phyloP scores from a whole-genome alignment of 2,888 invertebrate species.

The Merodon equestris region DNA sequence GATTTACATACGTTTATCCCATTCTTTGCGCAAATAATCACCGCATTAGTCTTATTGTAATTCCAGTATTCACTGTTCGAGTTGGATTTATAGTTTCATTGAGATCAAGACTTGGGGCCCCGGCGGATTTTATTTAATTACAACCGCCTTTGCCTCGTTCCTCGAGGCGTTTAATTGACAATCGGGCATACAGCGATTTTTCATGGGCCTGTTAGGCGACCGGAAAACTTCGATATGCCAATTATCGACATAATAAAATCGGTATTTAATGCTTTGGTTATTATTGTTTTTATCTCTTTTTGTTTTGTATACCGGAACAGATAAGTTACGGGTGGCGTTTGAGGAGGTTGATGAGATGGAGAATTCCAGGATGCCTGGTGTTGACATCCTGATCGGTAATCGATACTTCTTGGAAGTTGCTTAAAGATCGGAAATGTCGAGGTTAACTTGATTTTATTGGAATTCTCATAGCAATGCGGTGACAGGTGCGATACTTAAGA shows the following conservation, averaged over 20 bases:
- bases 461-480: no score
- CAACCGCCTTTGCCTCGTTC: slow-evolving; percentile 14
- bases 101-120: slow-evolving; percentile 16
- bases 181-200: slow-evolving; percentile 33
- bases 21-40: slow-evolving; percentile 56
- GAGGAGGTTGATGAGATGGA: slow-evolving; percentile 16
- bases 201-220: slow-evolving; percentile 5
- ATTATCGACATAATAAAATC: not conserved
- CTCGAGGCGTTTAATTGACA: slow-evolving; percentile 39
- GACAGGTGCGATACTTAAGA: no score
- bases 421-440: slow-evolving; percentile 31
- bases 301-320: no score
- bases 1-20: slow-evolving; percentile 62
- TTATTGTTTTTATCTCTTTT: not conserved
- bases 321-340: slow-evolving; percentile 9
- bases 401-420: slow-evolving; percentile 32
- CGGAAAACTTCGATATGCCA: slow-evolving; percentile 20
- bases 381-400: slow-evolving; percentile 27
- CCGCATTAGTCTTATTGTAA: slow-evolving; percentile 48
- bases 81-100: slow-evolving; percentile 20
- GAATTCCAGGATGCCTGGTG: slow-evolving; percentile 38
- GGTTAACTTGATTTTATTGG: slow-evolving; percentile 25
- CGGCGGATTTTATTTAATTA: slow-evolving; percentile 61
- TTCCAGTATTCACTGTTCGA: slow-evolving; percentile 15
- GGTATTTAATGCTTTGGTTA: no score